Percentiles rank a stretch among this genome's conserved stretches.
phyloP scores from a whole-genome alignment of 2,797 vertebrate species.

The Siniperca obscura region DNA sequence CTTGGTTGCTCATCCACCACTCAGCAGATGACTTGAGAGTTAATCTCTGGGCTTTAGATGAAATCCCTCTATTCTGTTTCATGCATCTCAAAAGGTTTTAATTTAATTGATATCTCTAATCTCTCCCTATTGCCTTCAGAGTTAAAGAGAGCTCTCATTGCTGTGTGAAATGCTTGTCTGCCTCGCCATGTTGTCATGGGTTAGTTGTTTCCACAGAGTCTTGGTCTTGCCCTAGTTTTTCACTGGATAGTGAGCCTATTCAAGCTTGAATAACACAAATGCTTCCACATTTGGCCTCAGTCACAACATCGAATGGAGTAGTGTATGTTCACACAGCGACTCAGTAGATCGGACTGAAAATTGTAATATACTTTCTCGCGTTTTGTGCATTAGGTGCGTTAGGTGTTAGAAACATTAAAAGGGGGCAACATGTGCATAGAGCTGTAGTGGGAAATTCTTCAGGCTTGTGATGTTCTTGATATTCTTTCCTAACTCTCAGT shows the following conservation, averaged over 20 bases:
- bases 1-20: constrained; percentile 49
- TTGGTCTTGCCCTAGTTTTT: constrained; percentile 49
- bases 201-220: constrained; percentile 19
- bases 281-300: constrained; percentile 36
- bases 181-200: constrained; percentile 31
- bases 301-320: constrained; percentile 22
- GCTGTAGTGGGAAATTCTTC: constrained; percentile 43
- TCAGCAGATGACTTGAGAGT: constrained; percentile 43
- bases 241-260: constrained; percentile 35
- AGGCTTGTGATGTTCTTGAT: constrained; percentile 15
- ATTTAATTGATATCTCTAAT: constrained; percentile 61
- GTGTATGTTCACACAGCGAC: not conserved
- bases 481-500: constrained; percentile 17
- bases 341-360: not conserved
- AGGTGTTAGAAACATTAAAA: constrained; percentile 1
- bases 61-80: constrained; percentile 55
- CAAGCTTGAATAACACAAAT: constrained; percentile 44
- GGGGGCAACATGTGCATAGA: accelerated
- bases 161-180: constrained; percentile 22
- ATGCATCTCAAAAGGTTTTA: constrained; percentile 46
- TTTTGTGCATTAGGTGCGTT: too few species aligned
- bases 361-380: not conserved
- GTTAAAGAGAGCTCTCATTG: not conserved
- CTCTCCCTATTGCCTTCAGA: constrained; percentile 21
- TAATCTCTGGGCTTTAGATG: constrained; percentile 63